Percentiles rank a stretch among this genome's conserved stretches.
These are phyloP conservation scores for Drosophila monieri DNA, from an alignment of 2,888 invertebrate genomes.

Conservation along the genomic window DNA sequence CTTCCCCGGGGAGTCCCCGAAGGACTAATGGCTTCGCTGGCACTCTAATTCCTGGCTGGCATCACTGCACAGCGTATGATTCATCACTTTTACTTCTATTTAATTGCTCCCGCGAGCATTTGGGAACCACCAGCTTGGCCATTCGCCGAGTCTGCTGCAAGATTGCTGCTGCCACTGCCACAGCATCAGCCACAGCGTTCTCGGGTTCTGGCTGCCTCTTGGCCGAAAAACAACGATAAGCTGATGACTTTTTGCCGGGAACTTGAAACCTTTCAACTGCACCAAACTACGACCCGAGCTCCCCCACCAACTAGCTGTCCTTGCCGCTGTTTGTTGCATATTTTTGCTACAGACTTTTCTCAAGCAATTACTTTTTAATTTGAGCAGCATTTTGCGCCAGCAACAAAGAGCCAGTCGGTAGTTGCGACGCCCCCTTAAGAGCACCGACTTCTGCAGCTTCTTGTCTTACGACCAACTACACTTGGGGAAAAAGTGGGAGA, in stretches of 20 bases:
- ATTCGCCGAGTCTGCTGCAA: not conserved
- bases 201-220: not conserved
- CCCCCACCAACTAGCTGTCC: conserved; percentile 13
- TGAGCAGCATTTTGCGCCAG: conserved; percentile 64
- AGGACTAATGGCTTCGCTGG: conserved; percentile 20
- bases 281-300: conserved; percentile 3
- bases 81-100: conserved; percentile 47
- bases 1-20: conserved; percentile 6
- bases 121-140: conserved; percentile 6
- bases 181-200: not conserved
- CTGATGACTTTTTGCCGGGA: conserved; percentile 62
- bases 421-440: conserved; percentile 56
- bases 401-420: conserved; percentile 31
- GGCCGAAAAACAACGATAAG: conserved; percentile 45
- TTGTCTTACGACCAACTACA: conserved; percentile 45
- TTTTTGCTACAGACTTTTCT: conserved; percentile 62
- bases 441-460: conserved; percentile 48
- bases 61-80: conserved; percentile 25
- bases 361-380: conserved; percentile 78
- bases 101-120: conserved; percentile 45
- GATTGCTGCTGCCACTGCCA: conserved; percentile 5
- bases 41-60: conserved; percentile 1
- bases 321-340: conserved; percentile 47
- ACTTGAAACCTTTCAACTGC: conserved; percentile 44
- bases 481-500: not conserved